Evolutionary conservation across 1,140 invertebrate genomes (phyloP), one percentile per base, ranked within the genome.

Genomic region (Pinna nobilis): DNA sequence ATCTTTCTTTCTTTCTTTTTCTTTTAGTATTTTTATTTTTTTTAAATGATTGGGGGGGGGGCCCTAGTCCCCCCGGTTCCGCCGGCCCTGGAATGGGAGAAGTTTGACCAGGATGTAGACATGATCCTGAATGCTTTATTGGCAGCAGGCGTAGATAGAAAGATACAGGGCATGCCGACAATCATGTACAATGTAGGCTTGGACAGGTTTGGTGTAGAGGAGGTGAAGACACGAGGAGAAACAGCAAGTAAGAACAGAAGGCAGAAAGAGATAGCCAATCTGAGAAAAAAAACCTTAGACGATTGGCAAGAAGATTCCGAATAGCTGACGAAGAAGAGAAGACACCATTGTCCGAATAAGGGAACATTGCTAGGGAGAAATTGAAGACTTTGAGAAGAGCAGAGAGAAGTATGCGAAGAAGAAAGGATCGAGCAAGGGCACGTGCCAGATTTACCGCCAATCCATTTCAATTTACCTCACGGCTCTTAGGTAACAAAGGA

Each of bases 371-470:
- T 59, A 15, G 37, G 50, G 66, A 69, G 50, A 59, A 39, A 20
- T 1, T 23, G n/a, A 35, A 30, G 30, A 13, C 39, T 50, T 2
- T 39, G 33, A 70, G 69, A 23, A 71, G 50, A 18, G 30, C 20
- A 57, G 32, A 69, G 39, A 59, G 30, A 23, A 50, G 39, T 41
- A 25, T 47, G 30, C 44, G 67, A 41, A 60, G 41, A 41, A 70
- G 67, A 18, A 30, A 57, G 49, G 18, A 57, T 20, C 28, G 69
- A 44, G 23, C n/a, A 5, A 71, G 35, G 25, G 50, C 9, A 44
- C 18, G 69, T 1, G 28, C 39, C 7, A 18, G 7, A 9, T 44
- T 44, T 18, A 44, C 18, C 39, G 18, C 7, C 7, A 44, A 44
- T 44, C 39, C 39, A 44, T 18, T 9, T 9, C 7, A 44, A 44